Evolutionary conservation across 2,113 vertebrate genomes (phyloP), one percentile per base, ranked within the genome.

Genomic region (Danio rerio): DNA sequence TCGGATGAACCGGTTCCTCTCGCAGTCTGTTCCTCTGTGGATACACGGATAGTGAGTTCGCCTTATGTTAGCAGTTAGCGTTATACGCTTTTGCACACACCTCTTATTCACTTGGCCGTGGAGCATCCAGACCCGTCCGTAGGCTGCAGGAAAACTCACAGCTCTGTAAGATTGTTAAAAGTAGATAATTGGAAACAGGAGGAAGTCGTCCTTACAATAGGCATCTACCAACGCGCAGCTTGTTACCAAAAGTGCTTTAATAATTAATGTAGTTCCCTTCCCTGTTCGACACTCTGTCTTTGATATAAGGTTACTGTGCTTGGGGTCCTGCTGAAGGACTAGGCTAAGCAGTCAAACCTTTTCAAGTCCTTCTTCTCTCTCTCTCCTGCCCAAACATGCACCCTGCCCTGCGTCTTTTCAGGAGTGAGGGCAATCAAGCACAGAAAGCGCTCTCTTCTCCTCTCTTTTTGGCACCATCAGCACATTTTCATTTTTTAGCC

Each of bases 241-340:
- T 93, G 91, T 91, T 92, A 90, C 90, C 87, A 89, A 89, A 88
- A 84, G 88, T 88, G 81, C 56, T 86, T 94, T 88, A 93, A 94
- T 93, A 91, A 93, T 94, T 92, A 90, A 93, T 92, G 90, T 78
- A 82, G 86, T 84, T 92, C 90, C 86, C 88, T 90, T 86, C 87
- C 86, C 88, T 90, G 92, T 91, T 92, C 88, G 85, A 91, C 91
- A 90, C 87, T 87, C 89, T 84, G 80, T 88, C 92, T 94, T 93
- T 94, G 92, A 93, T 93, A 92, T 91, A 90, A 93, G 92, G 93
- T 93, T 93, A 92, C 90, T 85, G 78, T 45, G 88, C 91, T 91
- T 65, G 81, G 84, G 90, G 91, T 92, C 89, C 89, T 86, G 82
- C 92, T 86, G 89, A 90, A 88, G 92, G 90, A 92, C 87, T 87